Percentiles rank a stretch among this genome's conserved stretches.
Evolutionary conservation across 2,113 vertebrate species (phyloP).

Genomic region (Oreochromis tanganicae): DNA sequence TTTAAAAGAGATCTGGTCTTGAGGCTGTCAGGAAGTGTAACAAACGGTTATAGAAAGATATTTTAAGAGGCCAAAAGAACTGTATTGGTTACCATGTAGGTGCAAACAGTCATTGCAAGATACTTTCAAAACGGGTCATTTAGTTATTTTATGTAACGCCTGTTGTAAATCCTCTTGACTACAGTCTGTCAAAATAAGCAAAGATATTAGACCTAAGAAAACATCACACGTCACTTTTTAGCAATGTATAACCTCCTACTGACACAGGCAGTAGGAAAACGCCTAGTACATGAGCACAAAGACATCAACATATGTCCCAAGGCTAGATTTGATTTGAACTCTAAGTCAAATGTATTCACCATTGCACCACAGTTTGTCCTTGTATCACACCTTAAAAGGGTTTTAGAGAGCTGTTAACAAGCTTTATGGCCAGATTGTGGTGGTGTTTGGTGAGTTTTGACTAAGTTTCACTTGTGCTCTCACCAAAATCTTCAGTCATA

Average conservation of each 20-base stretch:
- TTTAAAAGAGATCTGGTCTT: neutral
- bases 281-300: neutral
- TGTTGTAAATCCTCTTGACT: neutral
- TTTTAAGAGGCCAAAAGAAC: fast-evolving
- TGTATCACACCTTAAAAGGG: neutral
- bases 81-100: neutral
- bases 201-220: neutral
- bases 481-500: neutral
- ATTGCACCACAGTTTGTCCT: neutral
- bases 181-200: neutral
- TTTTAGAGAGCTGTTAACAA: neutral
- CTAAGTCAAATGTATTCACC: neutral
- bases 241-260: neutral
- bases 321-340: too few species aligned
- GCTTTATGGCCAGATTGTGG: neutral
- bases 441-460: neutral
- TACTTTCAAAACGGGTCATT: neutral
- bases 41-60: neutral
- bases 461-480: neutral
- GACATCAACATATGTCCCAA: fast-evolving
- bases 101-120: neutral
- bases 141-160: fast-evolving
- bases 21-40: neutral
- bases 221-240: fast-evolving
- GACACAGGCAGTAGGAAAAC: neutral